Evolutionary conservation across 2,113 vertebrate genomes (phyloP).

Genomic region (Catharus bicknelli): DNA sequence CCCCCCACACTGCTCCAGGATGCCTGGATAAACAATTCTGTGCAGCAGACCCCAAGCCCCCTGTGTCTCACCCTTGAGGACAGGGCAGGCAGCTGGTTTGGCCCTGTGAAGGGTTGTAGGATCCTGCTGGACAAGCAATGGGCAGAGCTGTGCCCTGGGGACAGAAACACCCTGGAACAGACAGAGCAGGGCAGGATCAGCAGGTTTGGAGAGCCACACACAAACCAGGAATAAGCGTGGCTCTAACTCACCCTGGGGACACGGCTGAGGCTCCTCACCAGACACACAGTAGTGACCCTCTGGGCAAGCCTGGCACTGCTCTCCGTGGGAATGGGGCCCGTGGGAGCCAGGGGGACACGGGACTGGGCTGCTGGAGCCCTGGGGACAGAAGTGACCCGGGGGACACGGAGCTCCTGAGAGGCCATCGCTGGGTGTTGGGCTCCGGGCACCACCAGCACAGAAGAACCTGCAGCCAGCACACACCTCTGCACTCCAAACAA

Average conservation of each 20-base stretch:
- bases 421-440: constrained; percentile 68
- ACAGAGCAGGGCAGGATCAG: neutral
- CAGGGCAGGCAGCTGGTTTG: constrained; percentile 80
- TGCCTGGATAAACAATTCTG: neutral
- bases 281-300: constrained; percentile 82
- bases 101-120: constrained; percentile 74
- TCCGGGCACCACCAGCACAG: neutral
- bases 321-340: constrained; percentile 55
- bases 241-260: constrained; percentile 81
- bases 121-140: constrained; percentile 80
- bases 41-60: neutral
- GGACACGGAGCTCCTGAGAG: constrained; percentile 78
- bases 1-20: neutral
- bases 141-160: constrained; percentile 78
- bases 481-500: accelerated
- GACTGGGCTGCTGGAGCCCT: constrained; percentile 68
- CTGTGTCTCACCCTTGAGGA: constrained; percentile 80
- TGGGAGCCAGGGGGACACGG: constrained; percentile 82
- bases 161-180: constrained; percentile 85
- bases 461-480: constrained; percentile 53
- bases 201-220: accelerated
- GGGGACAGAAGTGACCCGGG: constrained; percentile 76
- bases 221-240: accelerated
- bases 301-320: constrained; percentile 80
- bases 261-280: constrained; percentile 72